Evolutionary conservation across 2,888 invertebrate species (phyloP).

Genomic region (Cantharis lateralis): DNA sequence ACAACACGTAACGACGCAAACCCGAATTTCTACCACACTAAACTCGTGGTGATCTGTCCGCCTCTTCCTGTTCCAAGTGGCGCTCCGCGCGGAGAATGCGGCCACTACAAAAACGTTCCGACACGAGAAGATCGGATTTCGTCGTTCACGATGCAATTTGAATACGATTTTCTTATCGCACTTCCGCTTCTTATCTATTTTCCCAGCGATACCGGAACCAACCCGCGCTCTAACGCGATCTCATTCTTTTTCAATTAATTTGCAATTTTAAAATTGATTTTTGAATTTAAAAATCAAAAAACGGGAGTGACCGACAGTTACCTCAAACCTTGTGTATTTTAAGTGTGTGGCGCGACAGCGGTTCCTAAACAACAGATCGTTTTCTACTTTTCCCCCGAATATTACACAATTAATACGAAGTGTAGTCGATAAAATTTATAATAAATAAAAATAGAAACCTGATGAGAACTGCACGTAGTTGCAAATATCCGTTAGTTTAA

Average conservation of each 20-base stretch:
- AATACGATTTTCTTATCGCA: neutral
- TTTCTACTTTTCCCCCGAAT: neutral
- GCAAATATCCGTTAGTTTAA: neutral
- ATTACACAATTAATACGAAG: neutral
- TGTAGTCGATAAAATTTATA: neutral
- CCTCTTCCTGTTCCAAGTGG: slow-evolving; percentile 34
- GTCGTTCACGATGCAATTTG: neutral
- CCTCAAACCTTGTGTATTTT: neutral
- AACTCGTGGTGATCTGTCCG: slow-evolving; percentile 40
- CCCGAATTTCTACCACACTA: slow-evolving; percentile 40
- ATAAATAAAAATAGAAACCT: neutral
- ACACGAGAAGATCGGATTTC: slow-evolving; percentile 13
- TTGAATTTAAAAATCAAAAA: neutral
- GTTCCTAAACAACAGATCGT: neutral
- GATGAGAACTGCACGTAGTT: neutral
- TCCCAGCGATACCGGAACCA: neutral
- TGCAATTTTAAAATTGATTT: neutral
- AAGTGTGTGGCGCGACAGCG: neutral
- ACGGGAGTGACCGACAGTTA: neutral
- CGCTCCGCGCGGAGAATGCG: slow-evolving; percentile 40
- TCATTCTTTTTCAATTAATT: neutral
- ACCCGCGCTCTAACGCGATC: neutral
- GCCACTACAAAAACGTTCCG: slow-evolving; percentile 20
- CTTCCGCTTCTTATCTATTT: neutral
- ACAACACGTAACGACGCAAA: slow-evolving; percentile 29